phyloP scores from a whole-genome alignment of 2,797 vertebrate species.

The Danio aesculapii region DNA sequence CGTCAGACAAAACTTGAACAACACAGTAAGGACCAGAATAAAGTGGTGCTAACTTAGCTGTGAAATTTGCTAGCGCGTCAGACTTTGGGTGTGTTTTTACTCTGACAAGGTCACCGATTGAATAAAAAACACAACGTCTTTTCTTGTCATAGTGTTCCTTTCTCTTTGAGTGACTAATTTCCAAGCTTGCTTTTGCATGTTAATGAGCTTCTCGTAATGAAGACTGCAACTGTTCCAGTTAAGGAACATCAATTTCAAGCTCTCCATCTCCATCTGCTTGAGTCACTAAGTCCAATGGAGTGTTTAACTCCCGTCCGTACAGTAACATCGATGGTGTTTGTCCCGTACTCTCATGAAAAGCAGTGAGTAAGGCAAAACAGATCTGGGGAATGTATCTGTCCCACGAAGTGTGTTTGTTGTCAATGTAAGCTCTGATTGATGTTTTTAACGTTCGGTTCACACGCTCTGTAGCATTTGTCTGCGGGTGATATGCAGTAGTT shows the following conservation, averaged over 20 bases:
- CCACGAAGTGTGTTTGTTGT: slow-evolving; percentile 29
- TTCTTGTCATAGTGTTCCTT: too few relatives aligned
- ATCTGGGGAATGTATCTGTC: slow-evolving; percentile 35
- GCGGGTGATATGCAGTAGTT: slow-evolving; percentile 29
- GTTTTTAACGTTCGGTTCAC: slow-evolving; percentile 22
- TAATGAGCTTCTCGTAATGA: slow-evolving; percentile 17
- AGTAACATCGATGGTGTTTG: slow-evolving; percentile 3
- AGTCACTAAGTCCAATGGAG: slow-evolving; percentile 13
- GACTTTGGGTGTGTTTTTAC: background rate
- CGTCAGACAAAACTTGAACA: background rate
- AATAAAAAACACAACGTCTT: background rate
- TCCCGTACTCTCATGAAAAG: slow-evolving; percentile 13
- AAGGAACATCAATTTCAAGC: background rate
- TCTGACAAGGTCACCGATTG: background rate
- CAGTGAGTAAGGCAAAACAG: slow-evolving; percentile 11
- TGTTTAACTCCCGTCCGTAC: slow-evolving; percentile 14
- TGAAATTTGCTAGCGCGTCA: background rate
- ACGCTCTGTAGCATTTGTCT: slow-evolving; percentile 17
- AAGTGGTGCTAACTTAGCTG: background rate
- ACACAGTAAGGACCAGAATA: slow-evolving; percentile 17
- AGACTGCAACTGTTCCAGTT: background rate
- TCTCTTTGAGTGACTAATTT: too few relatives aligned
- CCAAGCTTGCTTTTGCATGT: background rate
- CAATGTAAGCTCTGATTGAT: slow-evolving; percentile 12
- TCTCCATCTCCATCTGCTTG: background rate